Percentiles rank a stretch among this genome's conserved stretches.
phyloP scores from a whole-genome alignment of 2,888 invertebrate genomes.

The Pyrrhia umbra region DNA sequence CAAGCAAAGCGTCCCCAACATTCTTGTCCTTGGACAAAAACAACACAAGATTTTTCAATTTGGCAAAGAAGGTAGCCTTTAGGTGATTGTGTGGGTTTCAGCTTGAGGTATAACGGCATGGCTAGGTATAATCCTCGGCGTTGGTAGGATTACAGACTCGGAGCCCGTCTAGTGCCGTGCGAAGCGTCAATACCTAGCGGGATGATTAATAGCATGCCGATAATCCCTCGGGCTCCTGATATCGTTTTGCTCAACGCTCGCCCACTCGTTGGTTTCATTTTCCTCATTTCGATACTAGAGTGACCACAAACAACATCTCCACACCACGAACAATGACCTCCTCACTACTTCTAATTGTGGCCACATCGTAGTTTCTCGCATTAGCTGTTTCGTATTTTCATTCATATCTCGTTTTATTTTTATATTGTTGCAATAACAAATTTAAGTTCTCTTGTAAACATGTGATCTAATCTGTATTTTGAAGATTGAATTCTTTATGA shows the following conservation, averaged over 20 bases:
- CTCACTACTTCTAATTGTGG: slow-evolving; percentile 37
- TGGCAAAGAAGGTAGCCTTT: slow-evolving; percentile 58
- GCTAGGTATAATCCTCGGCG: slow-evolving; percentile 69
- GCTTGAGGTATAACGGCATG: slow-evolving; percentile 43
- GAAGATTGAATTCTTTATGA: background rate
- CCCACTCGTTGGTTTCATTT: slow-evolving; percentile 29
- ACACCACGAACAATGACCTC: slow-evolving; percentile 21
- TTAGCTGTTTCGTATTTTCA: slow-evolving; percentile 55
- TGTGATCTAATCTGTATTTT: slow-evolving; percentile 42
- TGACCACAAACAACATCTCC: slow-evolving; percentile 48
- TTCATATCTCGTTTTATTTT: slow-evolving; percentile 63
- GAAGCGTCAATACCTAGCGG: slow-evolving; percentile 74
- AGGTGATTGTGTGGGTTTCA: slow-evolving; percentile 51
- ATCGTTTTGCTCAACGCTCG: slow-evolving; percentile 69
- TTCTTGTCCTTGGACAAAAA: slow-evolving; percentile 47
- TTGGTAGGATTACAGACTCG: slow-evolving; percentile 68
- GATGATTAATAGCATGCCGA: slow-evolving; percentile 81
- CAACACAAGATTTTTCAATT: slow-evolving; percentile 66
- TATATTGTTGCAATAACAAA: slow-evolving; percentile 64
- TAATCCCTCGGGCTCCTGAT: slow-evolving; percentile 74
- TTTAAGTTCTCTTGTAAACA: slow-evolving; percentile 52
- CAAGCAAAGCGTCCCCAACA: slow-evolving; percentile 19
- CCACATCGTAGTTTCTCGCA: slow-evolving; percentile 20
- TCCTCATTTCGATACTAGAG: slow-evolving; percentile 38
- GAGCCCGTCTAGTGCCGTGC: slow-evolving; percentile 62